A percentile compares a stretch with the other conserved stretches of the same genome.
These are phyloP conservation scores for Emydocephalus ijimae DNA, from an alignment of 2,113 vertebrate species.

Conservation along the genomic window DNA sequence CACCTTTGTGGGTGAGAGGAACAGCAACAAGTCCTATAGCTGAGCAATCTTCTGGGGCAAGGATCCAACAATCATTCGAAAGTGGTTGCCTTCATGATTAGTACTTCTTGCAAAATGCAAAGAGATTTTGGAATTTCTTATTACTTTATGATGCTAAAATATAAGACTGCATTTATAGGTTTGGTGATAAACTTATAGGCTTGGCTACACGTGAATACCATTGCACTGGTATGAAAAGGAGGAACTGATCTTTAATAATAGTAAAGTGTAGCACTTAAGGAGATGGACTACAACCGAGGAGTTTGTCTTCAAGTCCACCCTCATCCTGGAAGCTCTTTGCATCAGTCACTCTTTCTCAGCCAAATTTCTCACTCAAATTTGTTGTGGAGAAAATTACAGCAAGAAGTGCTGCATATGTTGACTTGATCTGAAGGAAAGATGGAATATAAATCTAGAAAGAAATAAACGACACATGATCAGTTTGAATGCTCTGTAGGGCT, in stretches of 20 bases:
- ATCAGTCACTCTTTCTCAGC: neutral
- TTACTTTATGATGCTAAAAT: neutral
- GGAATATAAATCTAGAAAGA: neutral
- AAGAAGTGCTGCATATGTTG: neutral
- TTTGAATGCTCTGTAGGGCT: neutral
- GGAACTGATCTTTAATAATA: neutral
- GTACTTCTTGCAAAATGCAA: neutral
- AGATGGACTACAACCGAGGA: neutral
- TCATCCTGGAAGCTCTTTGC: neutral
- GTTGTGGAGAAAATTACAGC: neutral
- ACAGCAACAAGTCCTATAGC: neutral
- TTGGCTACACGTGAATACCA: neutral
- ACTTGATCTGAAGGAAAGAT: neutral
- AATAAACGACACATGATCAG: neutral
- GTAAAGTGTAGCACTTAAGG: neutral
- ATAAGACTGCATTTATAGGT: constrained; percentile 1
- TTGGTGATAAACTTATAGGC: neutral
- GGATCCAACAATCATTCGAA: too few species aligned
- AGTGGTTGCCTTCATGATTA: neutral
- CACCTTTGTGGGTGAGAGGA: neutral
- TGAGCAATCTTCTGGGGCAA: neutral
- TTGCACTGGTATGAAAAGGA: fast-evolving
- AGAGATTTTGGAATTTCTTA: neutral
- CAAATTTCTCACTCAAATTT: neutral
- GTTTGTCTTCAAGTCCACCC: neutral